A percentile compares a stretch with the other conserved stretches of the same genome.
Evolutionary conservation across 2,113 vertebrate species (phyloP).

Genomic region (Atherinomorus stipes): DNA sequence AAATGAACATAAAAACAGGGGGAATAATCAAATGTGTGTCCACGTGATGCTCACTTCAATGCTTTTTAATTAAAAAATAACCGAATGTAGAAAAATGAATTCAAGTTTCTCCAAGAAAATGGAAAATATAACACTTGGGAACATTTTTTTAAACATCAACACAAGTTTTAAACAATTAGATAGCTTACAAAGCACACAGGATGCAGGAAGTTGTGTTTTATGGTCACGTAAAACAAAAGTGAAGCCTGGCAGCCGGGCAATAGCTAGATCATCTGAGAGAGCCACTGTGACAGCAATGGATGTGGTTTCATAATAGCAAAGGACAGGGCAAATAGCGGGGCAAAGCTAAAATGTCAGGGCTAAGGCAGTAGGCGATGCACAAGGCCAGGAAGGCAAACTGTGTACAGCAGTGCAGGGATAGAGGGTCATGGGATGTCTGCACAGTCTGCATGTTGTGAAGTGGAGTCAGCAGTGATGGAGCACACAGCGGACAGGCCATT

Average conservation of each 20-base stretch:
- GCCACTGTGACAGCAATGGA: constrained; percentile 52
- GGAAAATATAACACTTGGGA: too few species aligned
- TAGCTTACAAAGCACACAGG: too few species aligned
- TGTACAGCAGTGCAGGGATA: constrained; percentile 15
- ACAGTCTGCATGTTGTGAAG: constrained; percentile 57
- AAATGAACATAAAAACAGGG: neutral
- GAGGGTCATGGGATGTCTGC: constrained; percentile 48
- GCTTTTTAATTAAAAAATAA: neutral
- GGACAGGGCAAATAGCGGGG: constrained; percentile 60
- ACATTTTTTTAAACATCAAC: too few species aligned
- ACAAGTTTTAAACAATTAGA: too few species aligned
- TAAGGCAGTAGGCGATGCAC: constrained; percentile 7
- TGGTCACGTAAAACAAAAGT: constrained; percentile 1
- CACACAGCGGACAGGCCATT: constrained; percentile 10
- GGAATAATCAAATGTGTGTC: neutral
- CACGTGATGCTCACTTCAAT: neutral
- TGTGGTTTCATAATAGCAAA: constrained; percentile 47
- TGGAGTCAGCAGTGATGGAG: constrained; percentile 56
- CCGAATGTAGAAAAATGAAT: neutral
- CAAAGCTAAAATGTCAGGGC: constrained; percentile 71
- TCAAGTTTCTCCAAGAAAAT: neutral
- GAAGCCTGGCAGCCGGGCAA: constrained; percentile 1
- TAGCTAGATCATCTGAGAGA: constrained; percentile 30
- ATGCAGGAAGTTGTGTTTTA: too few species aligned
- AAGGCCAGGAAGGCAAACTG: constrained; percentile 34